A percentile compares a stretch with the other conserved stretches of the same genome.
These are phyloP conservation scores for Diachrysia chrysitis DNA, from an alignment of 2,888 invertebrate species.

Conservation along the genomic window DNA sequence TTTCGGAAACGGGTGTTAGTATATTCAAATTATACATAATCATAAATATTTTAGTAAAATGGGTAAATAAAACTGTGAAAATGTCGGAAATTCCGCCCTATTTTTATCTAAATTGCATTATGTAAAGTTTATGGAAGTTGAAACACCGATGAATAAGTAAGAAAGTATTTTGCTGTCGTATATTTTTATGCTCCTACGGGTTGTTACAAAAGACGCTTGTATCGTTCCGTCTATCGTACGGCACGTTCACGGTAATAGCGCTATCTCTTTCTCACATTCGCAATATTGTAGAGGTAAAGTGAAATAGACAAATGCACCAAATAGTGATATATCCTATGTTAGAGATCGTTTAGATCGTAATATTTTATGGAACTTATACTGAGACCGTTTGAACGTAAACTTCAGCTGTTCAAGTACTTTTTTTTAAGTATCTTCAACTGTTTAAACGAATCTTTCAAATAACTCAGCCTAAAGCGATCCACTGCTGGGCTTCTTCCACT, in stretches of 20 bases:
- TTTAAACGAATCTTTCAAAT: too few relatives aligned
- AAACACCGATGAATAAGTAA: constrained; percentile 27
- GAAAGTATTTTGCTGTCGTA: constrained; percentile 52
- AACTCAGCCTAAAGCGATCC: too few relatives aligned
- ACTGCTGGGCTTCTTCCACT: too few relatives aligned
- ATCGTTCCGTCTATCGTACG: constrained; percentile 43
- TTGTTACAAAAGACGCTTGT: too few relatives aligned
- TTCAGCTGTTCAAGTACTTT: too few relatives aligned
- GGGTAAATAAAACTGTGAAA: background rate
- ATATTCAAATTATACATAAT: too few relatives aligned
- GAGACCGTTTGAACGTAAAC: too few relatives aligned
- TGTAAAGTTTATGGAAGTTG: constrained; percentile 32
- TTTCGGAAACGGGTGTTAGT: too few relatives aligned
- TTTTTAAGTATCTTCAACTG: too few relatives aligned
- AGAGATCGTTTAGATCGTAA: background rate
- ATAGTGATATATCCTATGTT: background rate
- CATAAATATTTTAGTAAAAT: too few relatives aligned
- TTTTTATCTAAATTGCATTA: constrained; percentile 6
- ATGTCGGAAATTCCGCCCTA: background rate
- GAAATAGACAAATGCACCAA: background rate
- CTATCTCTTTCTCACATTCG: constrained; percentile 8
- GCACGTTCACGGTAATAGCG: constrained; percentile 23
- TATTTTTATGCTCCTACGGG: constrained; percentile 55
- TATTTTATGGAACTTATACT: background rate
- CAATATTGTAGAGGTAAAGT: constrained; percentile 8